phyloP scores from a whole-genome alignment of 2,113 vertebrate species.

The Acanthisitta chloris region DNA sequence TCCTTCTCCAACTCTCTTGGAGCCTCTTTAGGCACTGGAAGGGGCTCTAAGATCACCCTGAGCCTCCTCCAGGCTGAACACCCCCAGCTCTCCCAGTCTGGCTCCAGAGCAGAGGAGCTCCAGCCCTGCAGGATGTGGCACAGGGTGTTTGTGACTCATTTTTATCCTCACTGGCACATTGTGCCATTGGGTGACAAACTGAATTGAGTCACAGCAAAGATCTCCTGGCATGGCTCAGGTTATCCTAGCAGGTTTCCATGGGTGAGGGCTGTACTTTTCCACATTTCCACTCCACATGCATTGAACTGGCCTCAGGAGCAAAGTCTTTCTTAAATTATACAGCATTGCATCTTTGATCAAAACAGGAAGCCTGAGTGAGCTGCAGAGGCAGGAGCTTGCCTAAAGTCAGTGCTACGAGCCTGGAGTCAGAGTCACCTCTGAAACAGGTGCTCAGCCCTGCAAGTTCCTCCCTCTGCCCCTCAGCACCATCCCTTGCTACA shows the following conservation, averaged over 20 bases:
- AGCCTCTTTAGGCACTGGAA: neutral
- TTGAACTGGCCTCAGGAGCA: neutral
- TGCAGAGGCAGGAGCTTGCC: neutral
- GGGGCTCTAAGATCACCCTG: neutral
- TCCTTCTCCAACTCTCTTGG: neutral
- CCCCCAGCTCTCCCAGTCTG: neutral
- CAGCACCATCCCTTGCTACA: neutral
- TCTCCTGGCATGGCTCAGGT: neutral
- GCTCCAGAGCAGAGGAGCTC: neutral
- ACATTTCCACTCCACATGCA: neutral
- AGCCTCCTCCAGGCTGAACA: neutral
- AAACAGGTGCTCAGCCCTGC: neutral
- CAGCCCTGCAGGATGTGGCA: neutral
- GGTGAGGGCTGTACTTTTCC: neutral
- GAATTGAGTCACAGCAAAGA: neutral
- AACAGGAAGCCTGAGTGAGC: neutral
- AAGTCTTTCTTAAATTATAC: neutral
- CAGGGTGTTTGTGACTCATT: neutral
- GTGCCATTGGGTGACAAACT: neutral
- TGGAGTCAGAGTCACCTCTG: neutral
- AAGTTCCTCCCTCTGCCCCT: neutral
- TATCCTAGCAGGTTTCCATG: rapidly evolving
- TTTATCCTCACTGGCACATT: neutral
- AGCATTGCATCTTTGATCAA: neutral
- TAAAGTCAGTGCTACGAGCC: rapidly evolving